These are phyloP conservation scores for Myopa testacea DNA, from an alignment of 2,888 invertebrate genomes.

Conservation along the genomic window DNA sequence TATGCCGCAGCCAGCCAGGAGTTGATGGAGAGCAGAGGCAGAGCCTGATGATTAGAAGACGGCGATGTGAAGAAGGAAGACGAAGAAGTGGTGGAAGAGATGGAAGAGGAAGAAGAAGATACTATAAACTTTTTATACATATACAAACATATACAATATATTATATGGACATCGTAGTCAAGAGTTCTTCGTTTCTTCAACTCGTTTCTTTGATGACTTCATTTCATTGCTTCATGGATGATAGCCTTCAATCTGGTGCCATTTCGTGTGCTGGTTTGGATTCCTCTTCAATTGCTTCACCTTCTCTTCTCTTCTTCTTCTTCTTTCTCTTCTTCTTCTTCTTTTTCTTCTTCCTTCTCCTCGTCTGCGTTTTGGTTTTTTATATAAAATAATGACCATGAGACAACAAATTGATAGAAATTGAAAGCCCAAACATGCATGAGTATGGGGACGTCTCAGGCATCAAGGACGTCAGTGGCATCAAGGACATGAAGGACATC, in stretches of 20 bases:
- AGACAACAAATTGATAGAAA: constrained; percentile 58
- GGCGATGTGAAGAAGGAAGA: not conserved
- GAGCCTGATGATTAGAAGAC: not conserved
- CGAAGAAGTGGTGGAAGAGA: not conserved
- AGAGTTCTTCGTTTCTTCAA: not conserved
- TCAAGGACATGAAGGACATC: not conserved
- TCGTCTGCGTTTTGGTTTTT: not conserved
- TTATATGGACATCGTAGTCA: no score
- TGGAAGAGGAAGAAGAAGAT: no score
- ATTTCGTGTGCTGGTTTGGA: not conserved
- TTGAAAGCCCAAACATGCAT: constrained; percentile 54
- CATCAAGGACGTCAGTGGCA: not conserved
- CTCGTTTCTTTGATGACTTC: not conserved
- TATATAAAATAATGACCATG: constrained; percentile 44
- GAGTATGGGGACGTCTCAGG: not conserved
- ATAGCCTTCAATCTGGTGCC: not conserved
- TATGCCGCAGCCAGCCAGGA: no score
- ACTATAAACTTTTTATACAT: no score
- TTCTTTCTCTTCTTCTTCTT: not conserved
- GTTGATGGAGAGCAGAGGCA: no score
- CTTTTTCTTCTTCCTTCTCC: not conserved
- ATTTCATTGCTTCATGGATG: not conserved
- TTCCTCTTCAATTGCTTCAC: not conserved
- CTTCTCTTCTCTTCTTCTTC: not conserved
- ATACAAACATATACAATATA: no score